phyloP scores from a whole-genome alignment of 2,888 invertebrate species.

The Euspilapteryx auroguttella region DNA sequence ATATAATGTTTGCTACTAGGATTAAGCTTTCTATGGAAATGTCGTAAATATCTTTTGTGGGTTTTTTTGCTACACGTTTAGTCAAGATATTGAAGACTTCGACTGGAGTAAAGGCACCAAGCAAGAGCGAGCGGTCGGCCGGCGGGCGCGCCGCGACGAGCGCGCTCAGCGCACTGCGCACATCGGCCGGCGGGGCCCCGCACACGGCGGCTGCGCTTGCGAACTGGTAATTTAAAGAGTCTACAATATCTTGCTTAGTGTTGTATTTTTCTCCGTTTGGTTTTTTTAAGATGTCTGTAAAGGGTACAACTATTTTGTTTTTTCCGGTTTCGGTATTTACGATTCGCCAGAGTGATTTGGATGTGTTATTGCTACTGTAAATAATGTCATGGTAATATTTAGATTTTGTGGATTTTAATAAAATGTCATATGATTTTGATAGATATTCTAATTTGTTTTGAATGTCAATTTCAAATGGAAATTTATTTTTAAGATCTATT shows the following conservation, averaged over 20 bases:
- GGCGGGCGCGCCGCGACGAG: background rate
- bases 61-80: constrained; percentile 1
- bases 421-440: background rate
- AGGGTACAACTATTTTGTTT: background rate
- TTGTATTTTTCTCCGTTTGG: background rate
- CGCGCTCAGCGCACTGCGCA: background rate
- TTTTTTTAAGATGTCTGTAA: background rate
- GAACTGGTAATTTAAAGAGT: background rate
- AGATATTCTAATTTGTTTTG: background rate
- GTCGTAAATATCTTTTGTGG: background rate
- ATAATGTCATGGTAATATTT: background rate
- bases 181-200: background rate
- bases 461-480: background rate
- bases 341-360: background rate
- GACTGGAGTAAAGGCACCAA: background rate
- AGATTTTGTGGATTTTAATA: background rate
- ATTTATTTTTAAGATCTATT: background rate
- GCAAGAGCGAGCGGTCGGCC: background rate
- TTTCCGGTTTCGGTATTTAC: background rate
- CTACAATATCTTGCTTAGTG: background rate
- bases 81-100: background rate
- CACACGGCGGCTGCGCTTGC: background rate
- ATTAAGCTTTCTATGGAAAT: no score
- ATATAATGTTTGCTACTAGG: no score
- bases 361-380: background rate